These are phyloP conservation scores for Austrofundulus limnaeus DNA, from an alignment of 2,113 vertebrate genomes.

Conservation along the genomic window DNA sequence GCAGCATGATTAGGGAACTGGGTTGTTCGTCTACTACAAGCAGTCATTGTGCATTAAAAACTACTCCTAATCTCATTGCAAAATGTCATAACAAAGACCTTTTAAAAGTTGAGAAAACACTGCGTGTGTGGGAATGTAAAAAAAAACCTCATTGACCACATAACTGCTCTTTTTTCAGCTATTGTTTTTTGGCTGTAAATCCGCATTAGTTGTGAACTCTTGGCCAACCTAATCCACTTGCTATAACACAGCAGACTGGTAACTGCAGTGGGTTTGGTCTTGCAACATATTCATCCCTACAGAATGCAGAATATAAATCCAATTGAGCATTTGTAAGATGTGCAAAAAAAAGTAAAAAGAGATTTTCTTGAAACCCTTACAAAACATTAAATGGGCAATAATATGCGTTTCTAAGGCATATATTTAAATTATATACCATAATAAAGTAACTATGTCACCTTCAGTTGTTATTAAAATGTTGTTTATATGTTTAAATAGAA, in stretches of 20 bases:
- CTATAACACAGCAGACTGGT: constrained; percentile 18
- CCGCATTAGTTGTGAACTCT: constrained; percentile 32
- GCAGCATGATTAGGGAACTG: constrained; percentile 31
- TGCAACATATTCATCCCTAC: background rate
- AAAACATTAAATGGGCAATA: no score
- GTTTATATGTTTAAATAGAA: no score
- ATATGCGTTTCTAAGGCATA: no score
- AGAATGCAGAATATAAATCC: background rate
- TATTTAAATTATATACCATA: no score
- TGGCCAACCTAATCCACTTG: constrained; percentile 62
- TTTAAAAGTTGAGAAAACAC: constrained; percentile 43
- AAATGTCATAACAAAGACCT: constrained; percentile 37
- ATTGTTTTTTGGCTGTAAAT: constrained; percentile 25
- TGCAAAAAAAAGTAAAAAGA: no score
- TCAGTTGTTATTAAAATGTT: no score
- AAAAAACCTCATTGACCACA: background rate
- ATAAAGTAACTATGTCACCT: no score
- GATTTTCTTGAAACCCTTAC: no score
- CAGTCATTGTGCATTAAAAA: constrained; percentile 39
- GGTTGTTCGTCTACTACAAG: constrained; percentile 38
- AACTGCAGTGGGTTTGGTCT: constrained; percentile 14
- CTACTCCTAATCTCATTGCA: constrained; percentile 43
- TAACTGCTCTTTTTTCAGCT: background rate
- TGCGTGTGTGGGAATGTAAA: constrained; percentile 2
- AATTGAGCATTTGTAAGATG: no score